phyloP scores from a whole-genome alignment of 2,113 vertebrate genomes.

The Gymnogyps californianus region DNA sequence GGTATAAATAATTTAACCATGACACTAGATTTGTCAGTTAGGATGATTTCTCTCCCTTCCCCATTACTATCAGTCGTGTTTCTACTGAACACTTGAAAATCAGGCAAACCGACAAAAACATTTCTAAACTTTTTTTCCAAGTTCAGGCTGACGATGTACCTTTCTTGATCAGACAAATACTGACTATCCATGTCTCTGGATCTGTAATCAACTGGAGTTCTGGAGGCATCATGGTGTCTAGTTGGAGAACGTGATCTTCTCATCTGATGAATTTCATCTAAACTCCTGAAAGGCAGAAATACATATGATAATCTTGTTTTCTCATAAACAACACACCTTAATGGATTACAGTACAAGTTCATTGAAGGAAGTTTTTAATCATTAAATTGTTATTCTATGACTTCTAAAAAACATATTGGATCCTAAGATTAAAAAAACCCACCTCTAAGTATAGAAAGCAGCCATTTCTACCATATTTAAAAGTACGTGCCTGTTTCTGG shows the following conservation, averaged over 20 bases:
- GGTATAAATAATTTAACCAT: not conserved
- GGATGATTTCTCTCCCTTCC: not conserved
- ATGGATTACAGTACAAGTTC: not conserved
- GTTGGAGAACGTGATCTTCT: slow-evolving; percentile 90
- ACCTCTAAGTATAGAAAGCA: not conserved
- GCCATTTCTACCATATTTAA: not conserved
- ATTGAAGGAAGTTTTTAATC: not conserved
- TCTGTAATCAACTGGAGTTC: slow-evolving; percentile 82
- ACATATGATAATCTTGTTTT: not conserved
- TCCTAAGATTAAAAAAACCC: not conserved
- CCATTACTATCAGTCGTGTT: not conserved
- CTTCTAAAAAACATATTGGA: not conserved
- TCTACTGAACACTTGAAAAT: not conserved
- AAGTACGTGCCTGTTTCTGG: not conserved
- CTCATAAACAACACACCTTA: not conserved
- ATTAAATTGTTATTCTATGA: not conserved
- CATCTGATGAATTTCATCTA: slow-evolving; percentile 98
- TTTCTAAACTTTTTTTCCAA: not conserved
- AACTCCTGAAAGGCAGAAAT: slow-evolving; percentile 81
- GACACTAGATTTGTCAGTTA: not conserved
- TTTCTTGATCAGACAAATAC: slow-evolving; percentile 94
- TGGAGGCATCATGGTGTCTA: slow-evolving; percentile 88
- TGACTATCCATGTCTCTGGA: slow-evolving; percentile 91
- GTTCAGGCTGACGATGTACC: slow-evolving; percentile 76
- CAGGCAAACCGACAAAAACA: not conserved